phyloP scores from a whole-genome alignment of 2,113 vertebrate genomes.

The Notechis scutatus region DNA sequence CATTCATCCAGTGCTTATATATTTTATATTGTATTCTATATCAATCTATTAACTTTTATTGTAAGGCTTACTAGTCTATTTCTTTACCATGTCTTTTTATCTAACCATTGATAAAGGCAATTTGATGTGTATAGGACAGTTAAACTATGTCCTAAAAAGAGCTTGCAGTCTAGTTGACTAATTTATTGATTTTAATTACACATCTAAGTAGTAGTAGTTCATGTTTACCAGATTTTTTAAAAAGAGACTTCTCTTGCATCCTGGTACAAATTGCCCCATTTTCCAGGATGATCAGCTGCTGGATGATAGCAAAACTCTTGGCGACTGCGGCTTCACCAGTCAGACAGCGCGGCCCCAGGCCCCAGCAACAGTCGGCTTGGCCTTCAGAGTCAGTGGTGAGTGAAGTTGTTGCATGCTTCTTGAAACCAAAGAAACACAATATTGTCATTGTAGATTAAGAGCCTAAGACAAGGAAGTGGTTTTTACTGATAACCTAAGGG shows the following conservation, averaged over 20 bases:
- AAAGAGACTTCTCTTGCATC: not conserved
- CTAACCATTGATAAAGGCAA: too few relatives aligned
- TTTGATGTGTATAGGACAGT: too few relatives aligned
- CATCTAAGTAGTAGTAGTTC: too few relatives aligned
- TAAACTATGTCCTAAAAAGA: too few relatives aligned
- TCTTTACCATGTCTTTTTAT: too few relatives aligned
- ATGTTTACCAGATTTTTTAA: too few relatives aligned
- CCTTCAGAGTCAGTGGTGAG: constrained; percentile 80
- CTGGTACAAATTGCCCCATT: constrained; percentile 1
- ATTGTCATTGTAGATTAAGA: not conserved
- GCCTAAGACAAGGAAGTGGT: not conserved
- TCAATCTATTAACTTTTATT: too few relatives aligned
- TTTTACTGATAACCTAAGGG: not conserved
- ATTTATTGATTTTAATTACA: too few relatives aligned
- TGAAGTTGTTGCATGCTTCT: not conserved
- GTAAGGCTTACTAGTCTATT: too few relatives aligned
- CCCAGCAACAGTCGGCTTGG: constrained; percentile 87
- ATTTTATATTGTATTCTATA: too few relatives aligned
- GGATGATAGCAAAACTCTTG: constrained; percentile 85
- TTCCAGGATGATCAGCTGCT: constrained; percentile 85
- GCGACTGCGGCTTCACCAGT: constrained; percentile 89
- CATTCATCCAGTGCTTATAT: too few relatives aligned
- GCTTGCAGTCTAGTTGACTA: too few relatives aligned
- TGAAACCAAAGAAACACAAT: not conserved
- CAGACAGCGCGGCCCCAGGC: constrained; percentile 89